Evolutionary conservation across 2,797 vertebrate species (phyloP), one percentile per base, ranked within the genome.

Genomic region (Urophycis tenuis): DNA sequence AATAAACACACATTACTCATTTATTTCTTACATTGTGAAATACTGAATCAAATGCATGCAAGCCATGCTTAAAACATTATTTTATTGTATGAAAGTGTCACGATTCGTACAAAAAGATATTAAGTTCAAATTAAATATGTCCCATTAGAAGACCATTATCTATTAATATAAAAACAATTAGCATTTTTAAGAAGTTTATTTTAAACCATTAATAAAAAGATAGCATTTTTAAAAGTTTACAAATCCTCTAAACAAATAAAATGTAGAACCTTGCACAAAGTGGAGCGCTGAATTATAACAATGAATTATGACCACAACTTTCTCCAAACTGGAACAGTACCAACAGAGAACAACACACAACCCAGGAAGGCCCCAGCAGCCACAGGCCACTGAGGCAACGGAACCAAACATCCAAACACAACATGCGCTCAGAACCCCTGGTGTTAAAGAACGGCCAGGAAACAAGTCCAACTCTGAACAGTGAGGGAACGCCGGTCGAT

Each of bases 181-280:
- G 45, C 81, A 77, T 83, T 79, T 86, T 82, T 75, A 86, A 87
- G 72, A 86, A 76, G 64, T 88, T 90, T 90, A 88, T 87, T 90
- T 87, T 82, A 31, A 31, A 31, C 15, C 6, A 31, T 32, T 71
- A 7, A 81, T 85, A 87, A 85, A 87, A 85, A 89, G 85, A 87
- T 85, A 82, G 77, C 36, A 83, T 79, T 45, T 81, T 87, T 87
- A 88, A 92, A 89, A 90, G 84, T 71, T 71, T 71, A 71, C 69
- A 71, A 71, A 71, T 71, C 33, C 45, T 67, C 60, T 67, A 29
- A 29, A 67, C 81, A 74, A 74, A 87, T 90, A 91, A 91, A 89
- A 90, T 87, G 78, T 85, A 73, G 75, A 29, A 25, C 5, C 22
- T 64, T 64, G n/a, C 22, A 64, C 60, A 29, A 64, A 3, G 5